phyloP scores from a whole-genome alignment of 2,888 invertebrate genomes.

The Pterostichus niger region DNA sequence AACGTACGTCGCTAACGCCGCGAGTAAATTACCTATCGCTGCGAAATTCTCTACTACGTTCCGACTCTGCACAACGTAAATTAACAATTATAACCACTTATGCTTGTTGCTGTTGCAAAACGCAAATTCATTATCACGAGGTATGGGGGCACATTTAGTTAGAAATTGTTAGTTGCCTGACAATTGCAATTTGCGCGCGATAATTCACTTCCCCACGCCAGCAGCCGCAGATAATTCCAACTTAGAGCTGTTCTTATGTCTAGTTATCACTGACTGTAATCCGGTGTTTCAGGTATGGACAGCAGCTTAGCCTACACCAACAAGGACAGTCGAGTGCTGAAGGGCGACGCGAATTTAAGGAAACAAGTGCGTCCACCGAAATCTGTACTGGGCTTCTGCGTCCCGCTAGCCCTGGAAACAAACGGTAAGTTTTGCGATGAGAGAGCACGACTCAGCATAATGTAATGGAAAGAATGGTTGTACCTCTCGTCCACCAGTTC shows the following conservation, averaged over 20 bases:
- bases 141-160: conserved; percentile 54
- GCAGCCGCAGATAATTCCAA: conserved; percentile 45
- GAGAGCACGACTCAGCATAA: background rate
- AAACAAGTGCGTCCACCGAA: conserved; percentile 88
- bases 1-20: conserved; percentile 59
- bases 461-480: background rate
- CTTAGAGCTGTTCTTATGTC: conserved; percentile 27
- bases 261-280: background rate
- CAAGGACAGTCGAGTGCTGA: conserved; percentile 84
- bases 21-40: conserved; percentile 63
- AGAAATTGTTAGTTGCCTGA: conserved; percentile 61
- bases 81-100: conserved; percentile 65
- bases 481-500: background rate
- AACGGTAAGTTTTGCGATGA: conserved; percentile 81
- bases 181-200: conserved; percentile 62
- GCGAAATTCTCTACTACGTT: conserved; percentile 55
- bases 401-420: conserved; percentile 90
- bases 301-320: conserved; percentile 88
- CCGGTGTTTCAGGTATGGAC: conserved; percentile 83
- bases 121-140: conserved; percentile 63
- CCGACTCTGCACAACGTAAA: conserved; percentile 57
- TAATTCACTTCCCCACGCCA: conserved; percentile 53
- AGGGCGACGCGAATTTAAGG: conserved; percentile 86
- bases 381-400: conserved; percentile 87
- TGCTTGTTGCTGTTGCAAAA: conserved; percentile 64